Evolutionary conservation across 2,113 vertebrate genomes (phyloP), one percentile per base, ranked within the genome.

Genomic region (Otis tarda): DNA sequence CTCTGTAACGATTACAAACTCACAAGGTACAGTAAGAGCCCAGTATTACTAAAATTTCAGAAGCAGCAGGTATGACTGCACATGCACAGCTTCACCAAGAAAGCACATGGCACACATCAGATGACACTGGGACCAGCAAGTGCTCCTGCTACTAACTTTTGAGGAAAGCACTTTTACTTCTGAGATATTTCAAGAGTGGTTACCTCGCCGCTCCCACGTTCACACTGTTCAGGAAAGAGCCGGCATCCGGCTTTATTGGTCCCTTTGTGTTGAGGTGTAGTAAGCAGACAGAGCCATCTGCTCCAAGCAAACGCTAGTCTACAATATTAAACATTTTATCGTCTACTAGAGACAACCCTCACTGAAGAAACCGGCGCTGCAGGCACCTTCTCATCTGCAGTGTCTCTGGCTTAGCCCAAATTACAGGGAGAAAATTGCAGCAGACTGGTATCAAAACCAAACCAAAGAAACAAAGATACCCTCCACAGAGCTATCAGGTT

Each of bases 51-150:
- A 18, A 4, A 3, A 1, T 2, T 31, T 41, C 45, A 60, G 33
- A 19, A 30, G 10, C 35, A 43, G 19, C 68, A 12, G 0, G 0
- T 3, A 23, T 1, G 11, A 55, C 6, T 5, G 31, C 2, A 6
- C 25, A 1, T 0, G 0, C 3, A 23, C 55, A 23, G 3, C 4
- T 6, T 22, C 5, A 30, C 4, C 37, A 24, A 64, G 17, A 67
- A 24, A 28, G 50, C 33, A 55, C 53, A 11, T 1, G 14, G 35
- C 53, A 50, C 21, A 5, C 2, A 0, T 8, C 35, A 16, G 31
- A 8, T 4, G 19, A 30, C 0, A 0, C 19, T 8, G 17, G 7
- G 25, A 71, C 25, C 3, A 2, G 24, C 19, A 47, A 20, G 23
- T 10, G 31, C 63, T 88, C 67, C 68, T 1, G 1, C 13, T 10